Conservation (phyloP, 2,888 invertebrate species). For the Lamellibrachia satsuma region DNA sequence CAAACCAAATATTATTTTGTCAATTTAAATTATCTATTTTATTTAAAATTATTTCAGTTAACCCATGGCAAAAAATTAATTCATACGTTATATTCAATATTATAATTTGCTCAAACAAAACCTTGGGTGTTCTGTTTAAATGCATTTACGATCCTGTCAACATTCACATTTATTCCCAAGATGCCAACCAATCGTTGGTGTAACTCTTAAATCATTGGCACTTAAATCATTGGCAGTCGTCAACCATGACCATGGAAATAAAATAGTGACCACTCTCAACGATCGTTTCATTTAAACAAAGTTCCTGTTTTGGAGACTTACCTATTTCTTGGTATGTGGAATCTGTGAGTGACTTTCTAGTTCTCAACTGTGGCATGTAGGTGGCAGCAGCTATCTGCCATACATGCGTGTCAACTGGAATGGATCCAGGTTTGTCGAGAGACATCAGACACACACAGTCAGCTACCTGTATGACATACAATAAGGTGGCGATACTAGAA, state of each 20-base stretch:
- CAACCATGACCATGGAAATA: not conserved
- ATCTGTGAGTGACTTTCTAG: slow-evolving; percentile 81
- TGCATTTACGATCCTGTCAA: too few relatives aligned
- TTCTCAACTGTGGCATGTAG: slow-evolving; percentile 81
- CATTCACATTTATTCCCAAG: too few relatives aligned
- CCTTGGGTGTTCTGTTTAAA: too few relatives aligned
- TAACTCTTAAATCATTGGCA: too few relatives aligned
- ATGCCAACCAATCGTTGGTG: too few relatives aligned
- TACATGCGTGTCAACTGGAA: slow-evolving; percentile 97
- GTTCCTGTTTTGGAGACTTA: slow-evolving; percentile 40
- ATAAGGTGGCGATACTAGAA: not conserved
- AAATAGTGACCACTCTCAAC: not conserved
- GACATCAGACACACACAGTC: slow-evolving; percentile 99
- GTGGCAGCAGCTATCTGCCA: slow-evolving; percentile 85
- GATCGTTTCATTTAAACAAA: not conserved
- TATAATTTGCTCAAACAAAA: too few relatives aligned
- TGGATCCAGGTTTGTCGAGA: slow-evolving; percentile 83
- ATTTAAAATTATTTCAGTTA: not conserved
- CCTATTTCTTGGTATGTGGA: slow-evolving; percentile 87
- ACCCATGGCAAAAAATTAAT: not conserved
- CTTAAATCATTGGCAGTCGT: too few relatives aligned
- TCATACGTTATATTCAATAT: not conserved
- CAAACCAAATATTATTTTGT: not conserved
- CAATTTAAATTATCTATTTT: not conserved
- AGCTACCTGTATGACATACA: slow-evolving; percentile 78